These are phyloP conservation scores for Enteromius argenteus DNA, from an alignment of 2,797 vertebrate genomes.

Conservation along the genomic window DNA sequence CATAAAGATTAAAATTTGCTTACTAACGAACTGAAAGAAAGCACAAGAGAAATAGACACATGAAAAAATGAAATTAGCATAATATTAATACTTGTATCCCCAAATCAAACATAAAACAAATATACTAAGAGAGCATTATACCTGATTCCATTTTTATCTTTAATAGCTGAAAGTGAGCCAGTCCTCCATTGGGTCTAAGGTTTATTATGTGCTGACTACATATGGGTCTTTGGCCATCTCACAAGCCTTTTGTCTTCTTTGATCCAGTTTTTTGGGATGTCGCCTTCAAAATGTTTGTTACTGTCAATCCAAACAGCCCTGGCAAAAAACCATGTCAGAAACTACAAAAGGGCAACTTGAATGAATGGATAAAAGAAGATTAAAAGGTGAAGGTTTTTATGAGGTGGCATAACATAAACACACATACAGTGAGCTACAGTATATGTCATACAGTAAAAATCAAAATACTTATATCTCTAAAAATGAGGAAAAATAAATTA, in stretches of 20 bases:
- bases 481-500: too few species aligned
- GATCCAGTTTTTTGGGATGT: conserved; percentile 33
- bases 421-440: too few species aligned
- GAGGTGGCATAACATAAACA: too few species aligned
- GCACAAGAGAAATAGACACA: neutral
- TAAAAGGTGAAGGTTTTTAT: too few species aligned
- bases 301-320: conserved; percentile 28
- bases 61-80: neutral
- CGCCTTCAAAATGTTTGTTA: conserved; percentile 37
- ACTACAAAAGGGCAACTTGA: neutral
- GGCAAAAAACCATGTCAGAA: conserved; percentile 23
- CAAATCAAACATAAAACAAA: neutral
- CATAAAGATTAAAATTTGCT: neutral
- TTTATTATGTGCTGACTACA: conserved; percentile 7
- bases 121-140: neutral
- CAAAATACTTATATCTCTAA: too few species aligned
- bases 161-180: conserved; percentile 25
- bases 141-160: conserved; percentile 29
- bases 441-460: too few species aligned
- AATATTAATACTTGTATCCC: too few species aligned
- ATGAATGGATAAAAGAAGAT: neutral
- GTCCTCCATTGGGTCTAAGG: neutral
- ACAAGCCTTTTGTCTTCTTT: neutral
- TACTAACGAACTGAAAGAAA: neutral
- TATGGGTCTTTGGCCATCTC: conserved; percentile 21